These are phyloP conservation scores for Heliconius congener DNA, from an alignment of 1,140 invertebrate species.

Conservation along the genomic window DNA sequence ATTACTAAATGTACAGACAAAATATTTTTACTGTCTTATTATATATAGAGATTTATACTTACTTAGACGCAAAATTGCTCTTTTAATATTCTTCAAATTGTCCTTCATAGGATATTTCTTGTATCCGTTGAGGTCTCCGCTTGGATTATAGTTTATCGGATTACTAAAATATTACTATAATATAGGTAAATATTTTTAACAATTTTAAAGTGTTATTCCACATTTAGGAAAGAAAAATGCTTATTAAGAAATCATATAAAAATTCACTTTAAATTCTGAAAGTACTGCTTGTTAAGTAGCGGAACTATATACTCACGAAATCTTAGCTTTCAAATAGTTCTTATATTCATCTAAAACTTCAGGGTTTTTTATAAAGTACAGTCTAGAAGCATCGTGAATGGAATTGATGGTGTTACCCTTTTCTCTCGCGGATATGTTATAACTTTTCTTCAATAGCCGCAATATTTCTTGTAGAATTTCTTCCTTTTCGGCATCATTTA, in stretches of 20 bases:
- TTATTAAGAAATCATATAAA: too few relatives aligned
- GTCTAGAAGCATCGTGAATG: constrained; percentile 7
- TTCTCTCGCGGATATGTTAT: neutral
- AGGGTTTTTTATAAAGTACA: constrained; percentile 39
- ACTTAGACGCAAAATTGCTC: neutral
- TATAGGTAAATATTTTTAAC: neutral
- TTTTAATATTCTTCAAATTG: neutral
- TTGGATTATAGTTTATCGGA: neutral
- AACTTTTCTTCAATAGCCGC: constrained; percentile 32
- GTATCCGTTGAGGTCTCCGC: neutral
- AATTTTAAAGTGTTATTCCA: too few relatives aligned
- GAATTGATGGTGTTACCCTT: neutral
- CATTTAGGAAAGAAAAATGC: too few relatives aligned
- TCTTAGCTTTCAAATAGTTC: constrained; percentile 23
- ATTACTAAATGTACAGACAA: too few relatives aligned
- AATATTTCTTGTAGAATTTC: constrained; percentile 28
- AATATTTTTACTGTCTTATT: too few relatives aligned
- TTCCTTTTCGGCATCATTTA: constrained; percentile 25
- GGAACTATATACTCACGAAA: constrained; percentile 17
- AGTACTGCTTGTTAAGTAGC: too few relatives aligned
- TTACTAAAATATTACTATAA: neutral
- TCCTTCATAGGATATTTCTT: neutral
- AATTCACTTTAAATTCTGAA: too few relatives aligned
- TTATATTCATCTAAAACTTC: constrained; percentile 37
- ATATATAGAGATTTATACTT: neutral